Conservation (phyloP, 2,888 invertebrate genomes). For the Lypha dubia region DNA sequence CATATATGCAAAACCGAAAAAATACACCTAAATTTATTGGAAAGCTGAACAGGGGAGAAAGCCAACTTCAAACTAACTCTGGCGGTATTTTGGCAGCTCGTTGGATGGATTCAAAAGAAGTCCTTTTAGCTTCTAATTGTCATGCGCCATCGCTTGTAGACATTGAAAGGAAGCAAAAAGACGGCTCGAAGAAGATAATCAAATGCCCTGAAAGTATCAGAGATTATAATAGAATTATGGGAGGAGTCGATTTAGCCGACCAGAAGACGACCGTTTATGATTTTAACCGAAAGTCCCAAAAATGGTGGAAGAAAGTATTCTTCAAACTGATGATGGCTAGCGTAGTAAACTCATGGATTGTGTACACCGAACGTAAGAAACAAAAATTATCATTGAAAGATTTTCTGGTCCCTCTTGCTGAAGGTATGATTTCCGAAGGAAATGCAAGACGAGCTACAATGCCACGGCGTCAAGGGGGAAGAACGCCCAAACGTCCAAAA, state of each 20-base stretch:
- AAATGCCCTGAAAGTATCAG: constrained; percentile 11
- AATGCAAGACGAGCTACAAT: not conserved
- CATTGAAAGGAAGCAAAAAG: constrained; percentile 35
- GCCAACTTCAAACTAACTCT: constrained; percentile 7
- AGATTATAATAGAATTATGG: constrained; percentile 23
- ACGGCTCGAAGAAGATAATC: constrained; percentile 33
- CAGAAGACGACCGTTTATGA: constrained; percentile 1
- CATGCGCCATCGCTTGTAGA: constrained; percentile 27
- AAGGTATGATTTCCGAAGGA: constrained; percentile 1
- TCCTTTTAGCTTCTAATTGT: constrained; percentile 11
- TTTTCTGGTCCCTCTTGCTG: constrained; percentile 22
- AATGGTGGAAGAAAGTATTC: constrained; percentile 32
- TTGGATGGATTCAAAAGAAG: constrained; percentile 17
- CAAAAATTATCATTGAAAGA: too few species aligned
- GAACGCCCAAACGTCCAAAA: too few species aligned
- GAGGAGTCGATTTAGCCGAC: constrained; percentile 10
- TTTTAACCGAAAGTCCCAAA: constrained; percentile 21
- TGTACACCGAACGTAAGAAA: too few species aligned
- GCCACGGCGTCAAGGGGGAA: too few species aligned
- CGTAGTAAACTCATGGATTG: constrained; percentile 10
- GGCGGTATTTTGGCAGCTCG: constrained; percentile 35
- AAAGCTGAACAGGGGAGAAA: constrained; percentile 48
- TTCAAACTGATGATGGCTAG: constrained; percentile 12
- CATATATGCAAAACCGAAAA: constrained; percentile 43
- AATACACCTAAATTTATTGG: constrained; percentile 50